These are phyloP conservation scores for Cyprinodon variegatus DNA, from an alignment of 2,113 vertebrate genomes.

Conservation along the genomic window DNA sequence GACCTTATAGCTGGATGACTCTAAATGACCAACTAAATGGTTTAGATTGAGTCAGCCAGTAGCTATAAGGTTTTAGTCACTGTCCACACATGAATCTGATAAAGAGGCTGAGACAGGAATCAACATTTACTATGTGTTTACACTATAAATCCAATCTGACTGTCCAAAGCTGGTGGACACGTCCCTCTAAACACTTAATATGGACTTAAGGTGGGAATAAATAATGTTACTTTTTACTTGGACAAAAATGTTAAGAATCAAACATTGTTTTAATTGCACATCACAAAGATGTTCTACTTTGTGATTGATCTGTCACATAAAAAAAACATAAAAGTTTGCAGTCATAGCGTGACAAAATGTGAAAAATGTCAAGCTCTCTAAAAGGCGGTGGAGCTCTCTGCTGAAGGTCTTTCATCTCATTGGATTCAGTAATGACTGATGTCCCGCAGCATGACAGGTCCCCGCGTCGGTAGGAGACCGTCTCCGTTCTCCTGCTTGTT, in stretches of 20 bases:
- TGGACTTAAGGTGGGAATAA: not conserved
- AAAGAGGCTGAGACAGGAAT: too few relatives aligned
- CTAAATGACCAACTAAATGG: too few relatives aligned
- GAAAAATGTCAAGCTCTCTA: not conserved
- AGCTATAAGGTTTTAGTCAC: too few relatives aligned
- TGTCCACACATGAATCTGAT: too few relatives aligned
- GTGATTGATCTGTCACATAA: not conserved
- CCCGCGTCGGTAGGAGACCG: not conserved
- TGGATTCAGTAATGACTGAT: slow-evolving; percentile 22
- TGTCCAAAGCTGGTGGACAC: too few relatives aligned
- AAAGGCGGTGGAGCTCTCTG: not conserved
- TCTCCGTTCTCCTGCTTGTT: not conserved
- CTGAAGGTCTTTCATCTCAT: not conserved
- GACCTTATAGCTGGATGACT: too few relatives aligned
- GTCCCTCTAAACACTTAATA: too few relatives aligned
- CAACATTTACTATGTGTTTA: too few relatives aligned
- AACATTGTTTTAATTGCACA: not conserved
- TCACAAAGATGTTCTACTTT: not conserved
- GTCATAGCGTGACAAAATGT: not conserved
- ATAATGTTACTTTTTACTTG: not conserved
- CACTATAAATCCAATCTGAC: too few relatives aligned
- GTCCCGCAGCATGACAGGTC: not conserved
- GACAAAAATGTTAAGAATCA: not conserved
- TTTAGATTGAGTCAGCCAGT: too few relatives aligned
- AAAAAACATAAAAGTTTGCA: not conserved